Evolutionary conservation across 1,140 invertebrate species (phyloP), one percentile per base, ranked within the genome.

Genomic region (Radopholus similis): DNA sequence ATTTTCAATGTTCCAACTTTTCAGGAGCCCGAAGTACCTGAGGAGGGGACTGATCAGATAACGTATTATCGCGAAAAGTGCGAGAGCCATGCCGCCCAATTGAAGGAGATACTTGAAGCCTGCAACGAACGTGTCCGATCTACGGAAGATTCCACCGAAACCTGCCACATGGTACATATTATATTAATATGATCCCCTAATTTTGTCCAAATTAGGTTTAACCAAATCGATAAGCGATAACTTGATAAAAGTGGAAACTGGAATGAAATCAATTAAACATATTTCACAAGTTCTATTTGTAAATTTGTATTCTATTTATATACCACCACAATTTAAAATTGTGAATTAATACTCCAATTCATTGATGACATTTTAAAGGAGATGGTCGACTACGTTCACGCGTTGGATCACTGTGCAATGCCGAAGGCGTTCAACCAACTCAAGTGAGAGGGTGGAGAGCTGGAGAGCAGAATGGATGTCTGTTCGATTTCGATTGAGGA

Each of bases 331-430:
- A n/a, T n/a, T n/a, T n/a, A n/a, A n/a, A n/a, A n/a, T n/a, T n/a
- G n/a, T 66, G 47, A 57, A 60, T 30, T 18, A 15, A 1, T 32
- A 28, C n/a, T 21, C 18, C 38, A 44, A 42, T 47, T 34, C 58
- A 21, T n/a, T 63, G 21, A n/a, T 11, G 2, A 4, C 15, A 51
- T 28, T 38, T 42, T 75, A 34, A 42, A 75, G 59, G 77, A 80
- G 49, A 81, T 80, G 78, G 53, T 75, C 30, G 77, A 80, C 66
- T 80, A 80, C 64, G 74, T 79, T 42, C 72, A 80, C 58, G 63
- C 66, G 42, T 59, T 80, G 21, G 77, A 80, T 44, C 76, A 80
- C 35, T 80, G 77, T 42, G 76, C 77, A 47, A 78, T 74, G 74
- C 77, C 77, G 26, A 81, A 79, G 56, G 77, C 77, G 26, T 81